A percentile compares a stretch with the other conserved stretches of the same genome.
Evolutionary conservation across 2,888 invertebrate genomes (phyloP).

Genomic region (Aphrophora alni): DNA sequence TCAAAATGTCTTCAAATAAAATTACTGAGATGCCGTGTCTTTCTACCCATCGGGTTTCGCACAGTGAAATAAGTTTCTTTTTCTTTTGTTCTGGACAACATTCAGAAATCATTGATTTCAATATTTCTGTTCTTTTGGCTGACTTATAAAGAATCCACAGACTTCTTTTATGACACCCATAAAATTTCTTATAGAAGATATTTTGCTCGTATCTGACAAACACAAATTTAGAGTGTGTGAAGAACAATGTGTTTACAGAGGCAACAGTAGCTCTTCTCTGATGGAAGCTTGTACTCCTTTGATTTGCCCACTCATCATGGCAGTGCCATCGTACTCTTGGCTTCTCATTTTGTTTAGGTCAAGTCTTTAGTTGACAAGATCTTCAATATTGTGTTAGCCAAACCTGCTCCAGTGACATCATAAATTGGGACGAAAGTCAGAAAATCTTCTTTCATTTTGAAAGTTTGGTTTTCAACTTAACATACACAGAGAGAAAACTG

Average conservation of each 20-base stretch:
- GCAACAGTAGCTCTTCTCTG: slow-evolving; percentile 67
- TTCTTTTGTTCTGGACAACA: not conserved
- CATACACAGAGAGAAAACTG: not conserved
- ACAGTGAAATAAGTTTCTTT: not conserved
- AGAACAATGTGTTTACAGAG: no score
- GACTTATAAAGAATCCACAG: not conserved
- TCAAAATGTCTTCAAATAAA: not conserved
- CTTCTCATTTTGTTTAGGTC: slow-evolving; percentile 32
- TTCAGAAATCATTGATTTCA: not conserved
- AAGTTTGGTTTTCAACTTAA: not conserved
- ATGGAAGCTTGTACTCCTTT: slow-evolving; percentile 33
- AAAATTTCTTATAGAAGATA: not conserved
- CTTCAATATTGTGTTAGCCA: slow-evolving; percentile 32
- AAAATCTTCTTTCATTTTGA: not conserved
- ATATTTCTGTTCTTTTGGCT: not conserved
- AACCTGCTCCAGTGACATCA: slow-evolving; percentile 25
- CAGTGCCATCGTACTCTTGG: slow-evolving; percentile 41
- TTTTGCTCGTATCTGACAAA: not conserved
- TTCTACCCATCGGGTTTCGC: not conserved
- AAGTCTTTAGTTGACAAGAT: slow-evolving; percentile 18
- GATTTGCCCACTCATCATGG: slow-evolving; percentile 37
- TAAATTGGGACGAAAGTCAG: not conserved
- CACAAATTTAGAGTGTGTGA: not conserved
- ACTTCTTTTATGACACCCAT: not conserved
- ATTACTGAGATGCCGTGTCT: not conserved